Evolutionary conservation across 2,113 vertebrate genomes (phyloP), one percentile per base, ranked within the genome.

Genomic region (Thermophis baileyi): DNA sequence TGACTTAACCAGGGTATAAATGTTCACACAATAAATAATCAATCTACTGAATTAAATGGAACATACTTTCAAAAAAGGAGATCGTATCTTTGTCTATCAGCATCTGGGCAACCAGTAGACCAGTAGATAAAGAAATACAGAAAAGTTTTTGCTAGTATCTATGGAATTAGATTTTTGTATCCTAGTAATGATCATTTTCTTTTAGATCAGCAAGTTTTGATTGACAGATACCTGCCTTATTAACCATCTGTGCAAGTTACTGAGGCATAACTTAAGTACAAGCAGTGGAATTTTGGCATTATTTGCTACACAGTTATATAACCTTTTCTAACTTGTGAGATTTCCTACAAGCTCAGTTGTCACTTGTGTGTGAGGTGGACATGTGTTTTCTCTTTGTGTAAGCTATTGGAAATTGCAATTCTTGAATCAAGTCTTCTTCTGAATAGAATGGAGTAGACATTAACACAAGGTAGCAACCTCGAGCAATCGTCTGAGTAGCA

Each of bases 211-310:
- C 49, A 88, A 51, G 24, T 10, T 97, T 97, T 93, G 93, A 95
- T 90, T 95, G 98, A 97, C 98, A 98, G 98, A 97, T 96, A 96
- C 96, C 96, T 97, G 95, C 95, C 95, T 96, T 89, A 95, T 93
- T 92, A 95, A 93, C 95, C 97, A 98, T 97, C 97, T 96, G 95
- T 94, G 92, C 92, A 46, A 94, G 94, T 95, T 97, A 97, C 93
- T 96, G 98, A 96, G 95, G 97, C 98, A 91, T 97, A 50, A 51
- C 95, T 95, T 96, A 96, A 97, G 94, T 95, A 95, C 40, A 22
- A 94, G 94, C 93, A 63, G 94, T 96, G 97, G 97, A 97, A 98
- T 98, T 96, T 96, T 96, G 96, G 95, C 96, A 91, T 94, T 88
- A 95, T 88, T 91, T 96, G 93, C 96, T 96, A 95, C 90, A 95